Base-by-base conservation (phyloP, 1,140 invertebrate species). In the Littorina saxatilis region DNA sequence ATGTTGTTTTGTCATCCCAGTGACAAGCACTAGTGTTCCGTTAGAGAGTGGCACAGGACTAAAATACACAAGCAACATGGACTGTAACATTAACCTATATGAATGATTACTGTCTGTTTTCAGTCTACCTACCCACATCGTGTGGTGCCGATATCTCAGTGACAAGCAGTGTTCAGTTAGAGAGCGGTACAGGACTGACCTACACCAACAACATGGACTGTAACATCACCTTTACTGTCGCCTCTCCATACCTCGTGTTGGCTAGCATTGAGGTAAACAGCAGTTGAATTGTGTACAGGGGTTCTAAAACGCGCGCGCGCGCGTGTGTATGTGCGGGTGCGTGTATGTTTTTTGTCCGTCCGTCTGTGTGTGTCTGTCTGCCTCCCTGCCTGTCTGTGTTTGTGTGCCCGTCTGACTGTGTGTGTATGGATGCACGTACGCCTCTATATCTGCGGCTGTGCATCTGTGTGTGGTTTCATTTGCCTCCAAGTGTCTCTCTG, bases 181-280 rank as follows among this genome's bases (percentile, higher is more conserved):
- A 86, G 74, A 83, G 83, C n/a, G 82, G 81, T 47, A 84, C 84
- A 3, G 81, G 80, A 2, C 72, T 87, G 58, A 75, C 47, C 4
- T 87, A 87, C 68, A 17, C 58, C 32, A 83, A 85, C 39, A 72
- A 82, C 47, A 75, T 87, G 68, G 70, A 81, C 78, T 87, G 87
- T 82, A 80, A 43, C 29, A 76, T 73, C 63, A 81, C 75, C 5
- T 74, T 85, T 11, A 82, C 78, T 13, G 87, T 80, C n/a, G 58
- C 85, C 11, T 58, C 52, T 27, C 78, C 80, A 0, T 80, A 84
- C 63, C 37, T 77, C 23, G 74, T 87, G 17, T 58, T 85, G 11
- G 85, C 83, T 0, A 72, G 81, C 5, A 80, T 84, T n/a, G 83
- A 43, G 76, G 76, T 78, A 2, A 39, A 35, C 11, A 23, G 4